Evolutionary conservation across 2,888 invertebrate genomes (phyloP).

Genomic region (Amiota minor): DNA sequence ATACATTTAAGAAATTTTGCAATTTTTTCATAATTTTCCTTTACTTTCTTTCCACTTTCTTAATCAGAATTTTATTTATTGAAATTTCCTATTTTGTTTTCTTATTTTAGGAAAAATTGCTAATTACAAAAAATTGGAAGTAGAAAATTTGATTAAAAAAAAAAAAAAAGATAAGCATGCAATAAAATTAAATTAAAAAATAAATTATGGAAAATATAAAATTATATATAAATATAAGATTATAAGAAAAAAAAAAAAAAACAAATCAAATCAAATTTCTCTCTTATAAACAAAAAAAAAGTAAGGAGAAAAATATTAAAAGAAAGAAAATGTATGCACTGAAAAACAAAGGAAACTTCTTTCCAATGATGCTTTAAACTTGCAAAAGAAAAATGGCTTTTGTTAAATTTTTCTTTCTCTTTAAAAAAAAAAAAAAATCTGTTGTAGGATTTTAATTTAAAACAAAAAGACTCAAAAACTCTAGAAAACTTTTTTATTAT

Average conservation of each 20-base stretch:
- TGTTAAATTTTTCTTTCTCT: too few relatives aligned
- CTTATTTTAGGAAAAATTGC: constrained; percentile 11
- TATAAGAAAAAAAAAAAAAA: background rate
- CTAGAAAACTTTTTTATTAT: background rate
- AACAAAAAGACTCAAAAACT: constrained; percentile 20
- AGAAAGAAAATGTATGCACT: constrained; percentile 5
- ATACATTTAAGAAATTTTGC: background rate
- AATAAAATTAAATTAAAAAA: constrained; percentile 18
- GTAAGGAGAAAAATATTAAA: constrained; percentile 46
- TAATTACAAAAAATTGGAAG: constrained; percentile 24
- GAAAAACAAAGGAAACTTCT: constrained; percentile 20
- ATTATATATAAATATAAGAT: too few relatives aligned
- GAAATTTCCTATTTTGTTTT: constrained; percentile 16
- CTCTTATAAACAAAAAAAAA: constrained; percentile 57
- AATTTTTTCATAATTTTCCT: constrained; percentile 18
- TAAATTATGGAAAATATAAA: constrained; percentile 19
- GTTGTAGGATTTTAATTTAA: constrained; percentile 63
- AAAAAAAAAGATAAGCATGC: constrained; percentile 35
- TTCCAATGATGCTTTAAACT: constrained; percentile 55
- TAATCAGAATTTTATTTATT: constrained; percentile 4
- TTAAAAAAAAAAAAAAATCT: constrained; percentile 50
- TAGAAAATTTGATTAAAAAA: constrained; percentile 31
- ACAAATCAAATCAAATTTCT: constrained; percentile 37
- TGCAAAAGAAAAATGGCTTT: constrained; percentile 32
- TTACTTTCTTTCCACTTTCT: background rate